Percentiles rank a stretch among this genome's conserved stretches.
phyloP scores from a whole-genome alignment of 1,140 invertebrate species.

The Phthorimaea operculella region DNA sequence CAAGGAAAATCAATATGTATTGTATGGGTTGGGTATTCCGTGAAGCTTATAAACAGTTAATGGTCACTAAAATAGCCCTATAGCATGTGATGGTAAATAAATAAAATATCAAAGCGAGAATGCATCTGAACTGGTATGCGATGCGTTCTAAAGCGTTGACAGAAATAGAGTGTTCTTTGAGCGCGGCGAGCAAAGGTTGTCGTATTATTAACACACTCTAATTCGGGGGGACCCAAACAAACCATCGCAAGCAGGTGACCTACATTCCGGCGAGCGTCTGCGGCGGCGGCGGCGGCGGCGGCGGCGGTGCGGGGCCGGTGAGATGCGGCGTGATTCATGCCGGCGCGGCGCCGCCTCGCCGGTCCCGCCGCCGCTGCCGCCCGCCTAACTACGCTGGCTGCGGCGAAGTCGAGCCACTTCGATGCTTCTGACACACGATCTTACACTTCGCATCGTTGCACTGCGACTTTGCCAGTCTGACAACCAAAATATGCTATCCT shows the following conservation, averaged over 20 bases:
- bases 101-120: constrained; percentile 4
- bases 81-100: neutral
- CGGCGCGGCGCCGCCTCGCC: constrained; percentile 26
- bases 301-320: constrained; percentile 5
- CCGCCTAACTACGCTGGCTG: neutral
- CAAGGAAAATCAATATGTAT: neutral
- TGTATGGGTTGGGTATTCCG: neutral
- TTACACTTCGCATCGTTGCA: no score
- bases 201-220: constrained; percentile 53
- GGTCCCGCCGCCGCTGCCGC: constrained; percentile 7
- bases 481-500: no score
- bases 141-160: neutral
- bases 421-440: neutral
- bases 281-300: constrained; percentile 35
- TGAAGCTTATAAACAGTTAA: neutral
- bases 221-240: constrained; percentile 62
- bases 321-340: constrained; percentile 49
- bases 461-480: no score
- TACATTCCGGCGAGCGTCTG: constrained; percentile 48
- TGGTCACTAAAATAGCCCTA: neutral
- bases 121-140: constrained; percentile 22
- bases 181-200: constrained; percentile 39
- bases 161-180: constrained; percentile 6
- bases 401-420: neutral
- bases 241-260: constrained; percentile 55